A percentile compares a stretch with the other conserved stretches of the same genome.
These are phyloP conservation scores for Candidula unifasciata DNA, from an alignment of 2,888 invertebrate genomes.

Conservation along the genomic window DNA sequence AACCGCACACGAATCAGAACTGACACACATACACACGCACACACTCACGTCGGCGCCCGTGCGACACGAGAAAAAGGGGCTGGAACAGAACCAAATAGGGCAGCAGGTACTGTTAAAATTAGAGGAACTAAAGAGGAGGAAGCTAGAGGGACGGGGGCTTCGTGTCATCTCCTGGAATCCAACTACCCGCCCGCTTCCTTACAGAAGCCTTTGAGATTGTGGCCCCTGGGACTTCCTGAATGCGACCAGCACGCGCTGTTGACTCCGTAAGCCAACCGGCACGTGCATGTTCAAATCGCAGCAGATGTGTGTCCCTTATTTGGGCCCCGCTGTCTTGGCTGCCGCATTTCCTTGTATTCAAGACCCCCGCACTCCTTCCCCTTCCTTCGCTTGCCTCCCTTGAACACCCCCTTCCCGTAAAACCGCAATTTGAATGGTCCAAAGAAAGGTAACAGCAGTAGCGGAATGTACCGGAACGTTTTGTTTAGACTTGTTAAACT, in stretches of 20 bases:
- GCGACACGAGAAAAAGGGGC: too few relatives aligned
- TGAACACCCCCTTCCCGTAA: too few relatives aligned
- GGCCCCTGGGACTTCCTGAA: background rate
- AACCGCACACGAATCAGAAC: conserved; percentile 15
- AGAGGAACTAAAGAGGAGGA: background rate
- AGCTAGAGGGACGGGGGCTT: background rate
- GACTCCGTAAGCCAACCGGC: conserved; percentile 22
- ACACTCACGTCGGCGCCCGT: background rate
- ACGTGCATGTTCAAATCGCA: conserved; percentile 18
- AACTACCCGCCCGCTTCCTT: background rate
- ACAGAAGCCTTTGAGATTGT: background rate
- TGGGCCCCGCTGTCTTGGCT: background rate
- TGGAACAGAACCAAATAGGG: too few relatives aligned
- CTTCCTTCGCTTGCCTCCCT: background rate
- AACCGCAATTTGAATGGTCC: background rate
- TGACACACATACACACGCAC: background rate
- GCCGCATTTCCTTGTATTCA: background rate
- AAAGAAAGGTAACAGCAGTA: conserved; percentile 10
- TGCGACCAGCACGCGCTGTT: conserved; percentile 13
- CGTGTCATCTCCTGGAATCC: background rate
- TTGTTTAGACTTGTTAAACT: too few relatives aligned
- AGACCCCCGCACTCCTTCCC: background rate
- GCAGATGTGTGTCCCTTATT: conserved; percentile 15
- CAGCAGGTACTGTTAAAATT: background rate
- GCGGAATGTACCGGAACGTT: background rate